A percentile compares a stretch with the other conserved stretches of the same genome.
phyloP scores from a whole-genome alignment of 2,888 invertebrate species.

The Leptothorax acervorum region DNA sequence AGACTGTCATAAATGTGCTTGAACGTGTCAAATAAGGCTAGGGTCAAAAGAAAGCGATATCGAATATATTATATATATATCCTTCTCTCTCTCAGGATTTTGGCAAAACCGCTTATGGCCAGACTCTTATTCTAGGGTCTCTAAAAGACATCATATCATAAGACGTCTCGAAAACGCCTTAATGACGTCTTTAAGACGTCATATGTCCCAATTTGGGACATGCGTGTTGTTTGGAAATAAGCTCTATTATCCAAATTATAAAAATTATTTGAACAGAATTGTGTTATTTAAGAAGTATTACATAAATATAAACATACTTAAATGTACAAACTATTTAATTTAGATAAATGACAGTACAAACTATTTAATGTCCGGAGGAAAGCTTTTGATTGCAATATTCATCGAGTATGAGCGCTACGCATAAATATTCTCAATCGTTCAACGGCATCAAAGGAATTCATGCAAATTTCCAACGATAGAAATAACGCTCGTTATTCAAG shows the following conservation, averaged over 20 bases:
- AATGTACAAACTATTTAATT: not conserved
- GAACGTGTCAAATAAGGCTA: too few relatives aligned
- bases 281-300: not conserved
- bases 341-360: not conserved
- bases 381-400: constrained; percentile 14
- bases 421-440: constrained; percentile 30
- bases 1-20: too few relatives aligned
- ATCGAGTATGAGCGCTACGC: not conserved
- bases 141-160: too few relatives aligned
- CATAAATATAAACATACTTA: not conserved
- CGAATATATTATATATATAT: too few relatives aligned
- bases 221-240: not conserved
- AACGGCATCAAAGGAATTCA: constrained; percentile 1
- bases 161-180: too few relatives aligned
- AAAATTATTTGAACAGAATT: not conserved
- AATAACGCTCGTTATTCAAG: constrained; percentile 12
- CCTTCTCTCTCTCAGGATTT: too few relatives aligned
- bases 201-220: too few relatives aligned
- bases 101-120: too few relatives aligned
- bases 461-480: constrained; percentile 28
- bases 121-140: too few relatives aligned
- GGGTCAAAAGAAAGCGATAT: too few relatives aligned
- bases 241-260: not conserved
- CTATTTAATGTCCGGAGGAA: not conserved
- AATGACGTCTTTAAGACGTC: too few relatives aligned